Conservation (phyloP, 2,113 vertebrate species). For the Athene cunicularia region DNA sequence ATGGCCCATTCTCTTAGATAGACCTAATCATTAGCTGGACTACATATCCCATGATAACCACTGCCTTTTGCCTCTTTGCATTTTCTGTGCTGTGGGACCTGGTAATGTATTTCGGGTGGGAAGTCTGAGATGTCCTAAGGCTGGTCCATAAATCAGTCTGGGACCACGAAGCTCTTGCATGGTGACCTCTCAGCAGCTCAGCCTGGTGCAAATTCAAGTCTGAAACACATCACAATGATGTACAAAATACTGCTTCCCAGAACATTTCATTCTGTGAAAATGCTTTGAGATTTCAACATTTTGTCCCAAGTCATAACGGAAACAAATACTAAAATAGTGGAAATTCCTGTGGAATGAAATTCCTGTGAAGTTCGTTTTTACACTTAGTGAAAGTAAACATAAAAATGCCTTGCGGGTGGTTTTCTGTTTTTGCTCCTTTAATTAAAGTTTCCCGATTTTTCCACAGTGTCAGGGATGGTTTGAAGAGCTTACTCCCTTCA, state of each 20-base stretch:
- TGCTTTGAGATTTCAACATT: conserved; percentile 39
- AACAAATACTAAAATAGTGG: conserved; percentile 44
- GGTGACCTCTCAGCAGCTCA: background rate
- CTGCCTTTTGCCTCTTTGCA: background rate
- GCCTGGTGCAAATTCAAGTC: background rate
- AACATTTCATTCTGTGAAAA: conserved; percentile 33
- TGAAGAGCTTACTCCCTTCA: background rate
- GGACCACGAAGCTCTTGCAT: background rate
- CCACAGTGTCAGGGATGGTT: background rate
- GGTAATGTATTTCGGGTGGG: background rate
- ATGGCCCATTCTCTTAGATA: background rate
- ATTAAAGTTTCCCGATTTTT: conserved; percentile 50
- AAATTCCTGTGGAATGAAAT: conserved; percentile 48
- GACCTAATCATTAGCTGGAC: background rate
- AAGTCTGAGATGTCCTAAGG: background rate
- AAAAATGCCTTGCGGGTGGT: conserved; percentile 24
- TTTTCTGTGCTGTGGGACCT: background rate
- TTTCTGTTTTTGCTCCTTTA: conserved; percentile 37
- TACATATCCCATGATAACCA: background rate
- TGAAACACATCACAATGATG: background rate
- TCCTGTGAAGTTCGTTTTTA: background rate
- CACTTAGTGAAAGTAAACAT: conserved; percentile 56
- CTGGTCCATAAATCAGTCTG: background rate
- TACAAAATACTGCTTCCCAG: background rate
- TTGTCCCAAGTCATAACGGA: background rate